phyloP scores from a whole-genome alignment of 1,140 invertebrate genomes.

The Augochlora pura region DNA sequence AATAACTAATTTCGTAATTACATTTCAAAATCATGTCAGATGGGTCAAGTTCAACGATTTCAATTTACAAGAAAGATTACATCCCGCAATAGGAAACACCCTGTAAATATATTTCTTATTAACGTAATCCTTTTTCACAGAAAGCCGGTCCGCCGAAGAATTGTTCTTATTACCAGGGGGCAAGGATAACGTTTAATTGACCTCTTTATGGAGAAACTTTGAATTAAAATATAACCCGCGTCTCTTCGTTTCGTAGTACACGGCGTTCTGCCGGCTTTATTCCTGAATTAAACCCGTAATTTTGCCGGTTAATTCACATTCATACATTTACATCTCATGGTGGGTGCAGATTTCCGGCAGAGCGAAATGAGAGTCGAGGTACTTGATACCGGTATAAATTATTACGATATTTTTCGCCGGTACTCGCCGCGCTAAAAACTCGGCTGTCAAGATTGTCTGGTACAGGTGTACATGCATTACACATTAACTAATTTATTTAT shows the following conservation, averaged over 20 bases:
- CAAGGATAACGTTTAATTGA: conserved; percentile 6
- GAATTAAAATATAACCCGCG: conserved; percentile 19
- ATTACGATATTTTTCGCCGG: conserved; percentile 15
- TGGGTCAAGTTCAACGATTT: no score
- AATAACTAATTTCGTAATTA: no score
- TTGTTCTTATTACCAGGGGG: background rate
- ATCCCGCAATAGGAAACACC: no score
- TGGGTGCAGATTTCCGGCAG: background rate
- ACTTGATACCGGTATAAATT: conserved; percentile 27
- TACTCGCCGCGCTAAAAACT: background rate
- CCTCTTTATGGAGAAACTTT: conserved; percentile 9
- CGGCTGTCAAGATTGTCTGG: background rate
- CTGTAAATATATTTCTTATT: background rate
- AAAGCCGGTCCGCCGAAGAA: background rate
- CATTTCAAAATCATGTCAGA: no score
- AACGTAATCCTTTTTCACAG: background rate
- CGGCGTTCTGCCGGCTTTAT: background rate
- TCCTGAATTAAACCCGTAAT: conserved; percentile 26
- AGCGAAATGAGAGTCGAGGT: conserved; percentile 20
- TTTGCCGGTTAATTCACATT: conserved; percentile 26
- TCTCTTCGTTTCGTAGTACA: background rate
- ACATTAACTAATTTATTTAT: no score
- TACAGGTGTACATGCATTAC: background rate
- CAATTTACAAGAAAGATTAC: no score
- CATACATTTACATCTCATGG: conserved; percentile 16